Conservation (phyloP, 2,888 invertebrate genomes). For the Conomelus anceps region DNA sequence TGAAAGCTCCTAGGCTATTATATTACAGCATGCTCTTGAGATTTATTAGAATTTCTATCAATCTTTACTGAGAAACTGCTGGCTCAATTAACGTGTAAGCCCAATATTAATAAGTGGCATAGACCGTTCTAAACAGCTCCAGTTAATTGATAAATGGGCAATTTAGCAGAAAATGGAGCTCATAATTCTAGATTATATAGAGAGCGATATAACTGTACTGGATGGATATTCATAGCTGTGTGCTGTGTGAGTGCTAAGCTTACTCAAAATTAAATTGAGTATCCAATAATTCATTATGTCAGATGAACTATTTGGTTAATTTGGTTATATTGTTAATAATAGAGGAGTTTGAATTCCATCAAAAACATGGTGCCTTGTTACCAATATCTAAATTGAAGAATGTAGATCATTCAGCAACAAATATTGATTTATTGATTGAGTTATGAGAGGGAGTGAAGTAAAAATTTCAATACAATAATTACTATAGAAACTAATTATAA, state of each 20-base stretch:
- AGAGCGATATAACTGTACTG: not conserved
- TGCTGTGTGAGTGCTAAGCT: too few species aligned
- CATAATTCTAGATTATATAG: not conserved
- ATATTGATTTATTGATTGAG: too few species aligned
- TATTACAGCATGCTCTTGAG: not conserved
- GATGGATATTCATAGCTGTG: not conserved
- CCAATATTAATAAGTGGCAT: not conserved
- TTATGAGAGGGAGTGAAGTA: too few species aligned
- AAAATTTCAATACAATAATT: too few species aligned
- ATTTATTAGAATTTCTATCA: not conserved
- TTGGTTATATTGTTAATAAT: too few species aligned
- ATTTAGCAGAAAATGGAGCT: not conserved
- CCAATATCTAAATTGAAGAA: too few species aligned
- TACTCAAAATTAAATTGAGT: not conserved
- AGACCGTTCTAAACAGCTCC: not conserved
- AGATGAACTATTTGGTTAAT: not conserved
- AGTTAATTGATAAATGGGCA: not conserved
- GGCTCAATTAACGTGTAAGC: not conserved
- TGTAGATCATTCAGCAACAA: too few species aligned
- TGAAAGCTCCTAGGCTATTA: not conserved
- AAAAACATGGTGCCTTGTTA: too few species aligned
- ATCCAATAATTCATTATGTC: not conserved
- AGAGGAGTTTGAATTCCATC: too few species aligned
- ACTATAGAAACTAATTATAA: too few species aligned
- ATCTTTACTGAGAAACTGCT: not conserved